Conservation (phyloP, 2,797 vertebrate genomes). For the Lophius americanus region DNA sequence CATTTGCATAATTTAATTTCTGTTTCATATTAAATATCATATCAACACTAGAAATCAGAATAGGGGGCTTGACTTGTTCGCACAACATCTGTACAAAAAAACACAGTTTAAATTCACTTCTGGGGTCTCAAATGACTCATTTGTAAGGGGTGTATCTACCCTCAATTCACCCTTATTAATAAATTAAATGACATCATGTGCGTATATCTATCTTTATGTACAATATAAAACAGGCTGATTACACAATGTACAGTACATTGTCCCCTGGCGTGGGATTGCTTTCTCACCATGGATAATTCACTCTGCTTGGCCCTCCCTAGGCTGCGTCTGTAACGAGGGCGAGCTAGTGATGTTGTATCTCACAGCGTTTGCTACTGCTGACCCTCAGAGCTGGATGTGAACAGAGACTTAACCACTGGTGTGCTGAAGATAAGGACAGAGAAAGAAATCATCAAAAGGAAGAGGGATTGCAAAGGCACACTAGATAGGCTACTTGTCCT, state of each 20-base stretch:
- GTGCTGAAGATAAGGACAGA: slow-evolving; percentile 70
- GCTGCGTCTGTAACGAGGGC: slow-evolving; percentile 45
- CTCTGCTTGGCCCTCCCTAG: slow-evolving; percentile 53
- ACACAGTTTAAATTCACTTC: slow-evolving; percentile 46
- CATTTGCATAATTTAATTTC: slow-evolving; percentile 1
- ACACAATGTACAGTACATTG: slow-evolving; percentile 83
- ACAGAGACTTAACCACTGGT: slow-evolving; percentile 66
- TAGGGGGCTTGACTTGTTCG: slow-evolving; percentile 6
- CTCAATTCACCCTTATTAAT: slow-evolving; percentile 57
- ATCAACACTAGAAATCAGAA: neutral
- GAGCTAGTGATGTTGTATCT: slow-evolving; percentile 50
- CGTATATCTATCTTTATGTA: slow-evolving; percentile 83
- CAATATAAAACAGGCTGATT: slow-evolving; percentile 85
- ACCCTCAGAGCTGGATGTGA: slow-evolving; percentile 67
- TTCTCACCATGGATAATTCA: slow-evolving; percentile 62
- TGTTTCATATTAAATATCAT: slow-evolving; percentile 5
- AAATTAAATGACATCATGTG: slow-evolving; percentile 83
- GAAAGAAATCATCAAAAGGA: slow-evolving; percentile 67
- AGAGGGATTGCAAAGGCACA: slow-evolving; percentile 82
- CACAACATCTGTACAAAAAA: slow-evolving; percentile 34
- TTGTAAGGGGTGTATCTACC: slow-evolving; percentile 33
- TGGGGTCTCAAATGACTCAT: slow-evolving; percentile 47
- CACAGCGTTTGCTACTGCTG: slow-evolving; percentile 61
- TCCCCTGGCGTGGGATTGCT: slow-evolving; percentile 70
- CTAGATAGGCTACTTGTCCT: slow-evolving; percentile 79